Evolutionary conservation across 2,888 invertebrate genomes (phyloP).

Genomic region (Neria commutata): DNA sequence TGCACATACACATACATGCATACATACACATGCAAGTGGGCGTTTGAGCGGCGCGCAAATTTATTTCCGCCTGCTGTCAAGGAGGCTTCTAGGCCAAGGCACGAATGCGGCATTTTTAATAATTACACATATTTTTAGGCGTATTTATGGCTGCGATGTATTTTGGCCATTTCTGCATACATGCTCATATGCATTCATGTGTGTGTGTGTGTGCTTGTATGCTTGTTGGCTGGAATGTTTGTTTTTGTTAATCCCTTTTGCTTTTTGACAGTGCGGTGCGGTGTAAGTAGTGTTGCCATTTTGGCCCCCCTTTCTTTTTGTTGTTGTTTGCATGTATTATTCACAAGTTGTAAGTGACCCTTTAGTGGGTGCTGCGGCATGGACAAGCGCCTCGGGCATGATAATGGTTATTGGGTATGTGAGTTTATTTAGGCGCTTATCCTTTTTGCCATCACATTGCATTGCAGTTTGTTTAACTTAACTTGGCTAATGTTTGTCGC

Average conservation of each 20-base stretch:
- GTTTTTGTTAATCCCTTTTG: constrained; percentile 20
- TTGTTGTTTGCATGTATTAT: not conserved
- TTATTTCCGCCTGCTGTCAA: not conserved
- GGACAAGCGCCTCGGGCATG: not conserved
- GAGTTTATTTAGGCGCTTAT: constrained; percentile 19
- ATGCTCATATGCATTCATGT: no score
- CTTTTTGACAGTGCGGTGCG: constrained; percentile 12
- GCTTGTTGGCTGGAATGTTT: constrained; percentile 14
- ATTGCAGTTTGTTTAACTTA: not conserved
- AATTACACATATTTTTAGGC: constrained; percentile 50
- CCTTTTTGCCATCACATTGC: not conserved
- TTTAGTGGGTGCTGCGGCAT: not conserved
- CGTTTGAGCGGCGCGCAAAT: not conserved
- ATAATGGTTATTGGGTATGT: constrained; percentile 26
- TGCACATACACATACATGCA: constrained; percentile 25
- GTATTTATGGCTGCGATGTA: constrained; percentile 37
- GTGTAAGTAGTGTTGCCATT: not conserved
- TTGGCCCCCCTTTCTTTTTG: not conserved
- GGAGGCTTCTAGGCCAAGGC: not conserved
- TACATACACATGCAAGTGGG: constrained; percentile 4
- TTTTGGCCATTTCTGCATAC: no score
- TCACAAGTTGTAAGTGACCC: constrained; percentile 13
- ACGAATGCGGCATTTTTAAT: constrained; percentile 41
- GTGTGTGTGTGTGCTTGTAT: constrained; percentile 11
- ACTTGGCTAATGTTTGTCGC: constrained; percentile 17